Base-by-base conservation (phyloP, 2,888 invertebrate species). In the Clitarchus hookeri region DNA sequence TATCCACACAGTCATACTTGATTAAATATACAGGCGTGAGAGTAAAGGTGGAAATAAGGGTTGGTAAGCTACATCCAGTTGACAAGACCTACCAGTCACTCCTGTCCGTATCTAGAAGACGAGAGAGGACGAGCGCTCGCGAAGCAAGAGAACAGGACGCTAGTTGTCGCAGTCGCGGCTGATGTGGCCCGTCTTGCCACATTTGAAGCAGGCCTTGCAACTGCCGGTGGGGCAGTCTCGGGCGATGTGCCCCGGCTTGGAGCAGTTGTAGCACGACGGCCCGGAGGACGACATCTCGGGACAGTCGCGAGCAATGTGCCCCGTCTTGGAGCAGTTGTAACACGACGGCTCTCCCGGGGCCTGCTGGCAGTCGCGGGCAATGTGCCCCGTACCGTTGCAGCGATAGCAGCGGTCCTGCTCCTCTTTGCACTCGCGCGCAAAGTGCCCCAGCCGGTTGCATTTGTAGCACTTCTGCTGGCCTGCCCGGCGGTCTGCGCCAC, bases 291-390 rank as follows among this genome's bases (percentile, higher is more conserved):
- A 84, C 19, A 86, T 85, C 36, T 91, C 91, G 11, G 92, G 91
- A 88, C 93, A 93, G 86, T 93, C 92, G 25, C 92, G 90, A 87
- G 91, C 91, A 91, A 98, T 96, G 93, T 98, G 98, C 89, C 98
- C 98, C 89, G 96, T 95, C 94, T 97, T 97, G 93, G 96, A 96
- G 94, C 98, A 98, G 93, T 97, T 98, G 94, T 98, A 98, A 94
- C 98, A 98, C 90, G 97, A 96, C 92, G 97, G 95, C 92, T 87
- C 88, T 54, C 88, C 86, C 85, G 91, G 90, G 85, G 90, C 90
- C 93, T 97, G 97, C 91, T 96, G 95, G 93, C 98, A 98, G 93
- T 98, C 97, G 91, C 97, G 97, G 90, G 97, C 97, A 93, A 97
- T 97, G 93, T 98, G 98, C 23, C 88, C 88, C 36, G 93, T 92